These are phyloP conservation scores for Hormaphis cornu DNA, from an alignment of 1,140 invertebrate species.

Conservation along the genomic window DNA sequence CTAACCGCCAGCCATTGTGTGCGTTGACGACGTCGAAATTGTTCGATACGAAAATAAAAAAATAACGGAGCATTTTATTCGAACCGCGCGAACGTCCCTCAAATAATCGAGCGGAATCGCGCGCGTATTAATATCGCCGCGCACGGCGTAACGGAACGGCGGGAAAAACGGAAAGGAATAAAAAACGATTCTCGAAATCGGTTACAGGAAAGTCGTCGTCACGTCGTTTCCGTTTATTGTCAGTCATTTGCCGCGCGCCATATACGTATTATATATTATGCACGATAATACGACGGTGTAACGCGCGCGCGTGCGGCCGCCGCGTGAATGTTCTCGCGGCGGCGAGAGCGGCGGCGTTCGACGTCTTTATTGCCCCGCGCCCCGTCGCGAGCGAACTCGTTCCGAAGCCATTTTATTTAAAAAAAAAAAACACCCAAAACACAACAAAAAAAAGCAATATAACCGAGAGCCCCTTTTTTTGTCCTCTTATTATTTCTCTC, in stretches of 20 bases:
- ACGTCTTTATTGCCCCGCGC: constrained; percentile 14
- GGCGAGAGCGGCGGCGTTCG: constrained; percentile 5
- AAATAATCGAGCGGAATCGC: background rate
- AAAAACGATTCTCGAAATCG: constrained; percentile 17
- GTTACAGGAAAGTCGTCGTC: constrained; percentile 30
- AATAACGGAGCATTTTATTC: too few species aligned
- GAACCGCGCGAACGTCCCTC: background rate
- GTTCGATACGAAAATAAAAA: too few species aligned
- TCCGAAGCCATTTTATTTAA: constrained; percentile 10
- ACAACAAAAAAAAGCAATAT: constrained; percentile 23
- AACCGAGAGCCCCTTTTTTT: background rate
- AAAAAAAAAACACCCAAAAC: background rate
- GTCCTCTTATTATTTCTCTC: background rate
- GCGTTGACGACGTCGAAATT: background rate
- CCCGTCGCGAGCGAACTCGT: background rate
- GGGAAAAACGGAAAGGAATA: background rate
- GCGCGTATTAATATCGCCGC: background rate
- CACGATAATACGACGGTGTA: constrained; percentile 19
- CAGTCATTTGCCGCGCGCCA: constrained; percentile 23
- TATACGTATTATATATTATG: too few species aligned
- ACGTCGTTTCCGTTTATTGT: constrained; percentile 31
- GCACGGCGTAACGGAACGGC: background rate
- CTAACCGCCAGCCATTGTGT: too few species aligned
- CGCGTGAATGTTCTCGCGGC: background rate
- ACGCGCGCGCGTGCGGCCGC: background rate